These are phyloP conservation scores for Halocynthia roretzi DNA, from an alignment of 23 tunicate species.

Conservation along the genomic window DNA sequence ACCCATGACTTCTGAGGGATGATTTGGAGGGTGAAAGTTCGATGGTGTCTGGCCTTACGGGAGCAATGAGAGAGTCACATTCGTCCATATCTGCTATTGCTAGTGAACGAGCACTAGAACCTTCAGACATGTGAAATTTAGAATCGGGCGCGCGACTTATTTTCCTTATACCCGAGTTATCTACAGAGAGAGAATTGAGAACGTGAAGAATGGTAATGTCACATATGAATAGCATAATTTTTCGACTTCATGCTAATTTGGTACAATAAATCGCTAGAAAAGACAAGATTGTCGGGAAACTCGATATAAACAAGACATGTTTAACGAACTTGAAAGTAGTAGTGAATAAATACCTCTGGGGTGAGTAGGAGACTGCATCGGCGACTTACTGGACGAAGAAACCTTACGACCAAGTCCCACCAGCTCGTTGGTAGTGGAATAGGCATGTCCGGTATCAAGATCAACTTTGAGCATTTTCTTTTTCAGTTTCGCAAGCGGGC, in stretches of 20 bases:
- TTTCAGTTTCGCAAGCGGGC: conserved; percentile 5
- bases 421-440: conserved; percentile 21
- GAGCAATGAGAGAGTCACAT: background rate
- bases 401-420: conserved; percentile 20
- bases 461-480: conserved; percentile 23
- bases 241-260: too few relatives aligned
- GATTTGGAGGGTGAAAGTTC: background rate
- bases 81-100: background rate
- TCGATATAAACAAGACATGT: too few relatives aligned
- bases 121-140: conserved; percentile 42
- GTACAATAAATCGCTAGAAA: too few relatives aligned
- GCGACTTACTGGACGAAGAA: background rate
- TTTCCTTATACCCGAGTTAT: background rate
- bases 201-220: too few relatives aligned
- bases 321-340: too few relatives aligned
- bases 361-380: background rate
- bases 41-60: background rate
- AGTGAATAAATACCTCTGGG: too few relatives aligned
- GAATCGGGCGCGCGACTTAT: conserved; percentile 69
- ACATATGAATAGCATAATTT: too few relatives aligned
- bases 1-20: background rate
- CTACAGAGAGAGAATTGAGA: too few relatives aligned
- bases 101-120: background rate
- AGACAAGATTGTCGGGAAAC: too few relatives aligned
- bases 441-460: background rate